Conservation (phyloP, 2,888 invertebrate genomes). For the Serrognathus titanus region DNA sequence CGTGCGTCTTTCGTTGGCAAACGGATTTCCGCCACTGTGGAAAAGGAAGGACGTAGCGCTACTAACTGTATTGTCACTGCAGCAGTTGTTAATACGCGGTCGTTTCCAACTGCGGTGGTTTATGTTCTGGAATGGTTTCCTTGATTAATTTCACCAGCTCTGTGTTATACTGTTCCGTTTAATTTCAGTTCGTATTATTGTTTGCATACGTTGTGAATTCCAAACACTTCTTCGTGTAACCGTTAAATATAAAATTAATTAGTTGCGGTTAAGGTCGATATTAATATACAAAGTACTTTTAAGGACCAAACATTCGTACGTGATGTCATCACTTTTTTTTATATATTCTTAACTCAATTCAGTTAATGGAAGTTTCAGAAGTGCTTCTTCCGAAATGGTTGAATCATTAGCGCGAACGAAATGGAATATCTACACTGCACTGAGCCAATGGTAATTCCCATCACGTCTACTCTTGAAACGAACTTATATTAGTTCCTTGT, state of each 20-base stretch:
- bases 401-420: too few relatives aligned
- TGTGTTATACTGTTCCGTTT: constrained; percentile 16
- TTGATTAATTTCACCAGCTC: constrained; percentile 35
- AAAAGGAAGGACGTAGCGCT: neutral
- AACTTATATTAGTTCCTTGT: neutral
- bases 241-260: too few relatives aligned
- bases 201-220: constrained; percentile 18
- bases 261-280: too few relatives aligned
- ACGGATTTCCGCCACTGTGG: constrained; percentile 2
- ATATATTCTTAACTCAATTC: too few relatives aligned
- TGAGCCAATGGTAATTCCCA: neutral
- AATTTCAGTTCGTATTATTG: constrained; percentile 15
- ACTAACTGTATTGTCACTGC: constrained; percentile 26
- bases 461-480: neutral
- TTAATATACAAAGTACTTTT: too few relatives aligned
- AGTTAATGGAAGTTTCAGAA: too few relatives aligned
- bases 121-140: constrained; percentile 32
- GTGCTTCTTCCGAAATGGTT: too few relatives aligned
- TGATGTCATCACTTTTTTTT: too few relatives aligned
- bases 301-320: too few relatives aligned
- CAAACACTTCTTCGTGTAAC: neutral
- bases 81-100: constrained; percentile 33
- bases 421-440: too few relatives aligned
- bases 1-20: too few relatives aligned
- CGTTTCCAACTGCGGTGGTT: constrained; percentile 29